Evolutionary conservation across 37 sponge, comb jelly and placozoan genomes (phyloP), one percentile per base, ranked within the genome.

Genomic region (Aplysina aerophoba): DNA sequence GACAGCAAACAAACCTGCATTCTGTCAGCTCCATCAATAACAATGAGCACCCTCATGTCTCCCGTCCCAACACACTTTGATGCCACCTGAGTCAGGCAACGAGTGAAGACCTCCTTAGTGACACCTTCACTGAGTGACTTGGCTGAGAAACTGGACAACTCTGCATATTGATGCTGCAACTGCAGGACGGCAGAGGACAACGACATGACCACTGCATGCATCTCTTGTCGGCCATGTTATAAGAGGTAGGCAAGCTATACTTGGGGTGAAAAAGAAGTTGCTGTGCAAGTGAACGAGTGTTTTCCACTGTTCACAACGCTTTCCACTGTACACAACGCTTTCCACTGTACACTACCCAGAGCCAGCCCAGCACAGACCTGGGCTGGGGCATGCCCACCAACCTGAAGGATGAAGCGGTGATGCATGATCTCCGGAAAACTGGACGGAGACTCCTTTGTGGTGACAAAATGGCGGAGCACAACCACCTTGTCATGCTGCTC

Each of bases 11-110:
- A 35, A 34, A 71, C 73, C 73, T 71, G 20, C 20, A 71, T 12
- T 12, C 37, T 71, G 30, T 71, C 73, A 19, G 73, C 73, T 30
- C 28, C 28, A 37, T 71, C 73, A 71, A 71, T 71, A 12, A 71
- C 73, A 15, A 71, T 71, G 36, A 71, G 73, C n/a, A 71, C 28
- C 5, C 37, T 20, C 73, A 35, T 71, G 4, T 71, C 36, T 20
- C 20, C 73, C 33, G 4, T 36, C 20, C 73, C 37, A 19, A 71
- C 20, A 33, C 73, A 71, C 35, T 71, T 28, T 27, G 73, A 27
- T 30, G 73, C 73, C 20, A 33, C 73, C 20, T 36, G 33, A 35
- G 36, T 33, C 31, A 71, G 73, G 30, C 73, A 35, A 6, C 28
- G n/a, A 6, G 3, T 20, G 30, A 71, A 71, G 34, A 34, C n/a